Conservation (phyloP, 2,888 invertebrate species). For the Sphinx pinastri region DNA sequence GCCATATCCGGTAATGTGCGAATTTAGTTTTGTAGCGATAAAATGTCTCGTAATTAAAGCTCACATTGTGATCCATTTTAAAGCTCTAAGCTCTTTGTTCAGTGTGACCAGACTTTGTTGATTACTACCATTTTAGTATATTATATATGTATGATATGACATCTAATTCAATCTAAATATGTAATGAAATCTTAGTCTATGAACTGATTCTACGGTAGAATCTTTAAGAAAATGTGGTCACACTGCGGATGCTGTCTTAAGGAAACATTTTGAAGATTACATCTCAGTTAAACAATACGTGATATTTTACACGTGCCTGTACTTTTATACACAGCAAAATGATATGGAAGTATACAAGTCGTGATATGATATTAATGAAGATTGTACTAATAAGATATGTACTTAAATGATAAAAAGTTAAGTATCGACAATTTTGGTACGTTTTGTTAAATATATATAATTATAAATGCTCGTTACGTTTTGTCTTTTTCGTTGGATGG, state of each 20-base stretch:
- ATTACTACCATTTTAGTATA: constrained; percentile 29
- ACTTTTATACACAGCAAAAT: constrained; percentile 74
- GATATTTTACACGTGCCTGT: constrained; percentile 68
- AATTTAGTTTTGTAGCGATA: constrained; percentile 28
- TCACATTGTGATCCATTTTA: constrained; percentile 62
- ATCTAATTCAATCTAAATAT: constrained; percentile 17
- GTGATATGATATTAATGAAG: constrained; percentile 80
- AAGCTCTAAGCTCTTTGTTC: constrained; percentile 63
- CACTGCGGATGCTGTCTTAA: constrained; percentile 46
- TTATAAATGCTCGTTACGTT: constrained; percentile 77
- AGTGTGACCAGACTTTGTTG: constrained; percentile 43
- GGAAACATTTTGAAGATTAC: constrained; percentile 38
- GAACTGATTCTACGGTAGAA: constrained; percentile 15
- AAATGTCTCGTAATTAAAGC: constrained; percentile 60
- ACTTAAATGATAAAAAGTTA: constrained; percentile 73
- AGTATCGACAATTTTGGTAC: constrained; percentile 76
- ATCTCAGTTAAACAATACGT: constrained; percentile 59
- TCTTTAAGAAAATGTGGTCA: constrained; percentile 42
- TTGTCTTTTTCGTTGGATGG: constrained; percentile 77
- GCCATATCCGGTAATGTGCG: constrained; percentile 52
- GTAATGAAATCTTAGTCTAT: constrained; percentile 23
- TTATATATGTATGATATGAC: constrained; percentile 30
- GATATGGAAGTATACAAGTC: constrained; percentile 82
- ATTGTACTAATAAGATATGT: constrained; percentile 83
- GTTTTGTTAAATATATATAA: constrained; percentile 54